phyloP scores from a whole-genome alignment of 2,888 invertebrate species.

The Scaptomyza polygonia region DNA sequence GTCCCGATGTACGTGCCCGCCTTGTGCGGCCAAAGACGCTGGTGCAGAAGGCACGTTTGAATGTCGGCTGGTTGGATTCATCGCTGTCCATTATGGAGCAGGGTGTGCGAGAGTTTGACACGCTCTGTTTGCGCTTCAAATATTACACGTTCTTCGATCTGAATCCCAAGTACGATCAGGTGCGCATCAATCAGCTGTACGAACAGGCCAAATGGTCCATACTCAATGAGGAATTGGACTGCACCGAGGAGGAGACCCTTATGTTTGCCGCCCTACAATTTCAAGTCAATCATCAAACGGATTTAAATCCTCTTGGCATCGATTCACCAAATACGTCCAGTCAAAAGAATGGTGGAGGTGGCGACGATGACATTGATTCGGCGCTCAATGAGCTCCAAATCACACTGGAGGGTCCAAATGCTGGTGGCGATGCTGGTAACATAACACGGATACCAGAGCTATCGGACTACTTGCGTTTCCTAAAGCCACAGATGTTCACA shows the following conservation, averaged over 20 bases:
- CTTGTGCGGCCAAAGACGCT: constrained; percentile 93
- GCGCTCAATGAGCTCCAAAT: constrained; percentile 96
- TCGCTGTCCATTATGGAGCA: constrained; percentile 99
- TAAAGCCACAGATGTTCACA: constrained; percentile 98
- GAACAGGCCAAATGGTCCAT: constrained; percentile 99
- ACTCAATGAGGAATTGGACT: constrained; percentile 98
- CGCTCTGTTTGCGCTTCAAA: constrained; percentile 96
- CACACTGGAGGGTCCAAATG: constrained; percentile 92
- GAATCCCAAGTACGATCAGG: constrained; percentile 97
- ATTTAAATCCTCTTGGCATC: constrained; percentile 70
- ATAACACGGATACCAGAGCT: constrained; percentile 98
- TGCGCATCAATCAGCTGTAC: constrained; percentile 98
- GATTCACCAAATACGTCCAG: constrained; percentile 73
- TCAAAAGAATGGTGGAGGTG: constrained; percentile 84
- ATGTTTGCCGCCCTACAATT: constrained; percentile 98
- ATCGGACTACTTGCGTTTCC: constrained; percentile 95
- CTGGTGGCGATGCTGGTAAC: constrained; percentile 88
- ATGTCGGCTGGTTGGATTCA: constrained; percentile 98
- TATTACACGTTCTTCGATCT: constrained; percentile 99
- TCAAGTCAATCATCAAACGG: constrained; percentile 93
- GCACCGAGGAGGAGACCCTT: constrained; percentile 99
- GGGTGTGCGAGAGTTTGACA: constrained; percentile 96
- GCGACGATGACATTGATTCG: constrained; percentile 98
- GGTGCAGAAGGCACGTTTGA: constrained; percentile 96
- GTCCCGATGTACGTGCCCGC: constrained; percentile 91